Conservation (phyloP, 64 coral and sea anemone species). For the Exaiptasia diaphana region DNA sequence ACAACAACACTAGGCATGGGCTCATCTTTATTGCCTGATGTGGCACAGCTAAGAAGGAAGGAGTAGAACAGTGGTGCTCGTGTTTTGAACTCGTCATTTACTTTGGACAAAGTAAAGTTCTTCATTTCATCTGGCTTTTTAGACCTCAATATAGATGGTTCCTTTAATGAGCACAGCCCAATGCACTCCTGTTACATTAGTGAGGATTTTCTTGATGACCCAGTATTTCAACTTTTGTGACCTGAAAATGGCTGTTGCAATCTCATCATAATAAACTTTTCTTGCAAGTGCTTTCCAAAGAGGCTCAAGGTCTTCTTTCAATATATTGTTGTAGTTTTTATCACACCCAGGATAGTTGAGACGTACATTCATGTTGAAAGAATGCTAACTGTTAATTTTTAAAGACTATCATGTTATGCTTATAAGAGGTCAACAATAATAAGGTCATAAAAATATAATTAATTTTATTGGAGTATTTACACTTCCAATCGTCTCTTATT, state of each 20-base stretch:
- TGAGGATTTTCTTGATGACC: background rate
- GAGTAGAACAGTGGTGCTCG: conserved; percentile 25
- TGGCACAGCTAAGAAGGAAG: background rate
- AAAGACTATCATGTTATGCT: no score
- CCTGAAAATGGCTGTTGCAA: background rate
- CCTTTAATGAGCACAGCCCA: conserved; percentile 7
- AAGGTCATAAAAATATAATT: no score
- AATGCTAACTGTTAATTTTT: no score
- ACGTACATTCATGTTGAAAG: no score
- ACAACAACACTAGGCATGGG: conserved; percentile 2
- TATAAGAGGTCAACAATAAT: no score
- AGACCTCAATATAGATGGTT: conserved; percentile 3
- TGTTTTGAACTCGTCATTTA: background rate
- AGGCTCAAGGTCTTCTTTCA: conserved; percentile 4
- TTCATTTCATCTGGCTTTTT: conserved; percentile 8
- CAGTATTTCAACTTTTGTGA: background rate
- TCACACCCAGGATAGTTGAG: conserved; percentile 21
- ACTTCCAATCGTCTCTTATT: no score
- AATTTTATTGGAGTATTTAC: no score
- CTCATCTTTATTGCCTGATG: background rate
- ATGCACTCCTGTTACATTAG: background rate
- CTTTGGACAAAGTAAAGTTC: conserved; percentile 9
- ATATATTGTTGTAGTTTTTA: conserved; percentile 6
- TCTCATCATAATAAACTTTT: background rate
- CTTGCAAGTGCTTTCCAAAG: background rate